Conservation (phyloP, 2,888 invertebrate species). For the Ceriagrion tenellum region DNA sequence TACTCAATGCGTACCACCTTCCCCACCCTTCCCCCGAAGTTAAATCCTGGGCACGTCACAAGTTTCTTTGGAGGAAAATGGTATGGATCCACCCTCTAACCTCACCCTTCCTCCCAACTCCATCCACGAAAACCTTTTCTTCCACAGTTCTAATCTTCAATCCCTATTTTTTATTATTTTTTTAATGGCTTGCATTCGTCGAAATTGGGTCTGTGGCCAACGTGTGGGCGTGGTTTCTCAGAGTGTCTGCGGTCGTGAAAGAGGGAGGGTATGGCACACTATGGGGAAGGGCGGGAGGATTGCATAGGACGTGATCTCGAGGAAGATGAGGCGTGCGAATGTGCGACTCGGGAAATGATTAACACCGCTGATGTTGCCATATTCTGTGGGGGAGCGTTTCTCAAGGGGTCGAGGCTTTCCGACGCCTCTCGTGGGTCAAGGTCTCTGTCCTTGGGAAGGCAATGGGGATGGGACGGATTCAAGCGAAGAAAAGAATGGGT, state of each 20-base stretch:
- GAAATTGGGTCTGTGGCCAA: constrained; percentile 10
- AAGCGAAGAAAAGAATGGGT: background rate
- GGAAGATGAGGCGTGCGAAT: background rate
- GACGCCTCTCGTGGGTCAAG: background rate
- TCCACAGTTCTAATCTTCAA: too few species aligned
- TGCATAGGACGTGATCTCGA: background rate
- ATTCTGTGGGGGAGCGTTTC: background rate
- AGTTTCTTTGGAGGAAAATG: background rate
- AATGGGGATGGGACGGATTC: background rate
- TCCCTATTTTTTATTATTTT: background rate
- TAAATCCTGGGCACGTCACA: too few species aligned
- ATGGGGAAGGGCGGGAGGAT: background rate
- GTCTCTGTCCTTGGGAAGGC: background rate
- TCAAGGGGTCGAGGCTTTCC: background rate
- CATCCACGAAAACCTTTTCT: background rate
- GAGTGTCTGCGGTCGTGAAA: background rate
- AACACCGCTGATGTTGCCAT: background rate
- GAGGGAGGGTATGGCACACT: too few species aligned
- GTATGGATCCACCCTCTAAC: background rate
- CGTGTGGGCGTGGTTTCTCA: background rate
- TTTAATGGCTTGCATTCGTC: background rate
- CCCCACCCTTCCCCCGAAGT: too few species aligned
- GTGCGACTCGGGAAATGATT: background rate
- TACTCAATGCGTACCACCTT: too few species aligned
- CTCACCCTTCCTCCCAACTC: background rate